phyloP scores from a whole-genome alignment of 2,113 vertebrate genomes.

The Copsychus sechellarum region DNA sequence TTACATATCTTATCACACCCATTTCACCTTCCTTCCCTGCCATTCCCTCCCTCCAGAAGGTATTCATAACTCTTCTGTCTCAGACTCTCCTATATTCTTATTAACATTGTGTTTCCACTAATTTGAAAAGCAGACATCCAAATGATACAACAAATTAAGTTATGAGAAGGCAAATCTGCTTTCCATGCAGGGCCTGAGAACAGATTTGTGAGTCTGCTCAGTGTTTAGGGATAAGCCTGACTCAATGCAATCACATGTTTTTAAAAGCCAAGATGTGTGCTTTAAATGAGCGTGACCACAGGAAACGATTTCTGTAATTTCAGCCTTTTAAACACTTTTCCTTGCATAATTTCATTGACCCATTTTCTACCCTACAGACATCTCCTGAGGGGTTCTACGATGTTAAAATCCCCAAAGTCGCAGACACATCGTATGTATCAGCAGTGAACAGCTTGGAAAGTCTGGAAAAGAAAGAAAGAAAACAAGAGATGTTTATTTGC shows the following conservation, averaged over 20 bases:
- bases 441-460: background rate
- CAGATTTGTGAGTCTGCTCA: background rate
- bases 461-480: background rate
- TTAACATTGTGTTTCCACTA: background rate
- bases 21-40: background rate
- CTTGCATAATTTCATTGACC: background rate
- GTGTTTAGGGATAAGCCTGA: background rate
- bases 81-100: background rate
- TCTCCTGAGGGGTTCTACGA: background rate
- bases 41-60: background rate
- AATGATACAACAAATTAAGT: conserved; percentile 28
- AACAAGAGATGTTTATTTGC: background rate
- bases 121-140: conserved; percentile 21
- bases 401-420: background rate
- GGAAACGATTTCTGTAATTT: background rate
- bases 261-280: background rate
- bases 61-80: background rate
- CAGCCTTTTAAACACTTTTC: background rate
- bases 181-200: background rate
- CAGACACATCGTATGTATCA: background rate
- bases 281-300: background rate
- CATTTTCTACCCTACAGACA: background rate
- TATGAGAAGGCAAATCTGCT: background rate
- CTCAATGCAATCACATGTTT: background rate
- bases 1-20: background rate